Evolutionary conservation across 2,797 vertebrate species (phyloP), one percentile per base, ranked within the genome.

Genomic region (Sparidentex hasta): DNA sequence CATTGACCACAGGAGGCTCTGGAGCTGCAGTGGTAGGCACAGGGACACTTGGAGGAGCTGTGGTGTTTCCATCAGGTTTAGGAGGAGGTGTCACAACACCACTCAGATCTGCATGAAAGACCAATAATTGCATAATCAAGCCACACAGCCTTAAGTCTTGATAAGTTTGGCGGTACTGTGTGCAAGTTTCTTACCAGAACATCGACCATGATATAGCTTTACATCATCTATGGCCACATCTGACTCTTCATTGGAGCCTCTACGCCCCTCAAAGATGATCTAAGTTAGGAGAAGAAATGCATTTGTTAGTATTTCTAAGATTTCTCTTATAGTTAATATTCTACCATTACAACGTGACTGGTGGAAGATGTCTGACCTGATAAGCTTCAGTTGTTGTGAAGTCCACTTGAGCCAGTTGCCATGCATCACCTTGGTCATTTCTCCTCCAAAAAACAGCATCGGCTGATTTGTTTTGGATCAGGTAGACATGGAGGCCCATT

Each of bases 211-310:
- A 41, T 81, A 72, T 29, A 96, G 18, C 56, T 81, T 89, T 12
- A 97, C 48, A 57, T 97, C 96, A 86, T 97, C 96, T 82, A 96
- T 56, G 3, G 96, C 96, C 48, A 96, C 38, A 55, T 96, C 93
- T 7, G 96, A 96, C 33, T 71, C 68, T 51, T 81, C 47, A 13
- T 92, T 93, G 54, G 95, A 93, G 38, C 95, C 95, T 80, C 89
- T 85, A 56, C 92, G 78, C 2, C 95, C 96, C 33, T 96, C 95
- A 72, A 96, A 73, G 41, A 95, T 67, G 21, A 96, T 91, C 96
- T 96, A 13, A 64, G 82, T 92, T 90, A 7, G 29, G 11, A 33
- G 68, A 55, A 25, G 73, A 33, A 69, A 55, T 23, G 73, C 2
- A 5, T 29, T 21, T 33, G 5, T 44, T n/a, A 38, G n/a, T 20